These are phyloP conservation scores for Halesus radiatus DNA, from an alignment of 1,140 invertebrate genomes.

Conservation along the genomic window DNA sequence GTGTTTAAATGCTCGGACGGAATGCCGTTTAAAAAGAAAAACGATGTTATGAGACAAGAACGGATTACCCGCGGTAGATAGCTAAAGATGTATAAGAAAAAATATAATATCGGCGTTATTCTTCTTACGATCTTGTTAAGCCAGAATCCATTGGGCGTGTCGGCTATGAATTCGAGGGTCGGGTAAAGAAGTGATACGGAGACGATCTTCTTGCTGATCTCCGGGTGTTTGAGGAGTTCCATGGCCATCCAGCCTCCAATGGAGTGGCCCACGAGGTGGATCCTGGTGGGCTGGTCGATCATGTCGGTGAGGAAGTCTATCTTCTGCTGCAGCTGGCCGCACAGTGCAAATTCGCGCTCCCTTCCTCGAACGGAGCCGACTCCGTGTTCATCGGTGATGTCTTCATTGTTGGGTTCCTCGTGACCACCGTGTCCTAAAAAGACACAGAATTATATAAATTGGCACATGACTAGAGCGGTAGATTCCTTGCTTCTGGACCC, in stretches of 20 bases:
- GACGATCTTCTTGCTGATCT: conserved; percentile 66
- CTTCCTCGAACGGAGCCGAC: conserved; percentile 69
- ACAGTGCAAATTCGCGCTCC: conserved; percentile 75
- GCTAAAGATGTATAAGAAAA: conserved; percentile 73
- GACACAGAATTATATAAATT: no score
- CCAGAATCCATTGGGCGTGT: conserved; percentile 78
- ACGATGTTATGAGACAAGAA: not conserved
- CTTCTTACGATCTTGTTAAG: conserved; percentile 70
- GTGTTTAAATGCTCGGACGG: conserved; percentile 64
- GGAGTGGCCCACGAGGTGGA: conserved; percentile 88
- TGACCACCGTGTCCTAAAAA: conserved; percentile 78
- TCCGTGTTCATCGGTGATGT: conserved; percentile 56
- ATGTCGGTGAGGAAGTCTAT: conserved; percentile 80
- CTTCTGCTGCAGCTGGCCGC: conserved; percentile 88
- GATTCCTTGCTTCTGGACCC: no score
- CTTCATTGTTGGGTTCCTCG: conserved; percentile 69
- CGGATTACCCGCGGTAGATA: conserved; percentile 69
- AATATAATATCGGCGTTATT: conserved; percentile 70
- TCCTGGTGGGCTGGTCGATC: conserved; percentile 75
- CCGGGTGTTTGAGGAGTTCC: conserved; percentile 77
- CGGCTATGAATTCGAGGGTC: conserved; percentile 83
- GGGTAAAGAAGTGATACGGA: conserved; percentile 85
- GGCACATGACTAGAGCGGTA: no score
- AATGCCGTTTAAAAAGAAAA: conserved; percentile 56
- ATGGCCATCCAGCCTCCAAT: conserved; percentile 86